These are phyloP conservation scores for Phrixothrix hirtus DNA, from an alignment of 2,888 invertebrate genomes.

Conservation along the genomic window DNA sequence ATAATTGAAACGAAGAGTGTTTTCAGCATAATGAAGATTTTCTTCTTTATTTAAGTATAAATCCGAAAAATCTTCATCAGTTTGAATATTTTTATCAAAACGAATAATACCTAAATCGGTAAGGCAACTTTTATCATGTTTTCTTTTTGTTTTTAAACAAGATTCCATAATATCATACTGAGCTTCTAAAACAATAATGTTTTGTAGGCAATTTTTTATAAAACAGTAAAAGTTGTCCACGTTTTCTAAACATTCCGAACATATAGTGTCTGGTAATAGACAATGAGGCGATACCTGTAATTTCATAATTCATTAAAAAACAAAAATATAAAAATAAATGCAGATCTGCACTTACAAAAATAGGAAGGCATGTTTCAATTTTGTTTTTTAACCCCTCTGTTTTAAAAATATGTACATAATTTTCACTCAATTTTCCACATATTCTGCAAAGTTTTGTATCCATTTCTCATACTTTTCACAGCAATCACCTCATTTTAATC, in stretches of 20 bases:
- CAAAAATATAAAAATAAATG: no score
- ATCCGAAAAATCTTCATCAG: slow-evolving; percentile 41
- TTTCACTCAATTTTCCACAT: slow-evolving; percentile 50
- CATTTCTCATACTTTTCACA: slow-evolving; percentile 37
- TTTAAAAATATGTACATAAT: slow-evolving; percentile 51
- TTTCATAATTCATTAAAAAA: neutral
- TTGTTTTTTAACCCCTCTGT: slow-evolving; percentile 52
- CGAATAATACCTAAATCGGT: slow-evolving; percentile 51
- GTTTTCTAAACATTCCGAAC: slow-evolving; percentile 48
- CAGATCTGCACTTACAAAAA: slow-evolving; percentile 53
- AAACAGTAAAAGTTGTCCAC: slow-evolving; percentile 51
- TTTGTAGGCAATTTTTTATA: slow-evolving; percentile 52
- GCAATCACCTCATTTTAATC: slow-evolving; percentile 15
- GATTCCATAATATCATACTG: slow-evolving; percentile 53
- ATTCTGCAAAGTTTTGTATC: slow-evolving; percentile 53
- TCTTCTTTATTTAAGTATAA: slow-evolving; percentile 9
- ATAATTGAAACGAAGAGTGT: slow-evolving; percentile 6
- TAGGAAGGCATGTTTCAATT: slow-evolving; percentile 55
- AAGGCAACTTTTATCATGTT: slow-evolving; percentile 56
- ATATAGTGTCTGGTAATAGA: slow-evolving; percentile 52
- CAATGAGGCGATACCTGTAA: slow-evolving; percentile 49
- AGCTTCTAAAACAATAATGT: slow-evolving; percentile 50
- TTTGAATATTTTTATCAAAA: slow-evolving; percentile 48
- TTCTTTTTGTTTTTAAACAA: slow-evolving; percentile 51
- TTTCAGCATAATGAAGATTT: slow-evolving; percentile 2